These are phyloP conservation scores for Archaeoteleia sp. DNA, from an alignment of 2,888 invertebrate species.

Conservation along the genomic window DNA sequence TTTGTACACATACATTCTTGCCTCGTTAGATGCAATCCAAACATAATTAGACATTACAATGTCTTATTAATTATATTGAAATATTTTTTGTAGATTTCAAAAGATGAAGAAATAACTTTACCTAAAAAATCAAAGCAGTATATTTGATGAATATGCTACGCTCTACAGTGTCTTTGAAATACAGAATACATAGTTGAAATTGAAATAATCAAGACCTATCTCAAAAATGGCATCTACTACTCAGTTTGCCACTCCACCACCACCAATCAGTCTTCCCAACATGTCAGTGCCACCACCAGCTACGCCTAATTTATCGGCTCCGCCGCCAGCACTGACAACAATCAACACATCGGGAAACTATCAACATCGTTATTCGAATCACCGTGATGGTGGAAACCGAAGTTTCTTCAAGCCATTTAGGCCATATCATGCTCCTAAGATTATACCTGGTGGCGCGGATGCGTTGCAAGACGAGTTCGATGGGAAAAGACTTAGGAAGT, in stretches of 20 bases:
- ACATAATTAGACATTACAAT: no score
- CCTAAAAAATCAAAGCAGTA: no score
- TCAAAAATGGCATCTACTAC: constrained; percentile 65
- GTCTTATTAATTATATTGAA: no score
- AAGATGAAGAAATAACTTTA: no score
- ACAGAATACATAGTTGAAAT: neutral
- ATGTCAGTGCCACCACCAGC: constrained; percentile 74
- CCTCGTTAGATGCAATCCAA: no score
- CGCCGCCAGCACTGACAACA: constrained; percentile 72
- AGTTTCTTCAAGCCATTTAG: constrained; percentile 76
- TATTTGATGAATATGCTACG: no score
- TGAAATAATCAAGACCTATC: neutral
- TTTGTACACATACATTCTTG: no score
- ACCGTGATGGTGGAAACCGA: constrained; percentile 69
- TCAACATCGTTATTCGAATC: constrained; percentile 67
- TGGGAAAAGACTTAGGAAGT: constrained; percentile 95
- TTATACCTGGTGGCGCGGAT: constrained; percentile 70
- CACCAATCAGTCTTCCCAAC: constrained; percentile 74
- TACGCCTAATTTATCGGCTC: constrained; percentile 72
- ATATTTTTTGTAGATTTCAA: no score
- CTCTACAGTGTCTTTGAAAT: no score
- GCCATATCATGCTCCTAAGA: constrained; percentile 74
- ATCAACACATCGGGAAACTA: constrained; percentile 70
- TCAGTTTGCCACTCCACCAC: constrained; percentile 68
- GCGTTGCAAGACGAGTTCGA: constrained; percentile 89